Evolutionary conservation across 2,888 invertebrate genomes (phyloP).

Genomic region (Callimorpha dominula): DNA sequence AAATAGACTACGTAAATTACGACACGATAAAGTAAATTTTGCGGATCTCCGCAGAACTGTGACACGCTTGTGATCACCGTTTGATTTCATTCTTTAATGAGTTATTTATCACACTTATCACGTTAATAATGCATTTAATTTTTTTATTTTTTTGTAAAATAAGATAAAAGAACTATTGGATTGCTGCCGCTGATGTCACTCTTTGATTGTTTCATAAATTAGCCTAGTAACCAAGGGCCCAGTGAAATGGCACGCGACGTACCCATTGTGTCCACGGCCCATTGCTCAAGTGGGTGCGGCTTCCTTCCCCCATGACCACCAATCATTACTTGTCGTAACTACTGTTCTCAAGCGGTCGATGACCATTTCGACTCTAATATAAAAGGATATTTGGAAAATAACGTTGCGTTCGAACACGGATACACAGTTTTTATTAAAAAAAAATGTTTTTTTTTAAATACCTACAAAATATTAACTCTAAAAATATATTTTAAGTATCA

Average conservation of each 20-base stretch:
- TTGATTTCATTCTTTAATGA: too few relatives aligned
- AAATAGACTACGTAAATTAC: too few relatives aligned
- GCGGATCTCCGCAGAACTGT: too few relatives aligned
- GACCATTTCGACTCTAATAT: constrained; percentile 7
- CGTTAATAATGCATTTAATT: neutral
- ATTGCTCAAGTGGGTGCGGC: constrained; percentile 60
- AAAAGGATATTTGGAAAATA: constrained; percentile 10
- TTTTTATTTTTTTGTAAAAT: too few relatives aligned
- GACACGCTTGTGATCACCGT: too few relatives aligned
- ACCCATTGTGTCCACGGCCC: constrained; percentile 66
- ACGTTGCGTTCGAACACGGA: neutral
- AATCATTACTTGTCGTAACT: constrained; percentile 18
- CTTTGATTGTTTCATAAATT: constrained; percentile 10
- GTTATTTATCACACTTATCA: too few relatives aligned
- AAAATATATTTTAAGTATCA: too few relatives aligned
- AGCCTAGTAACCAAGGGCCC: constrained; percentile 19
- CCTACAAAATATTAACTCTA: too few relatives aligned
- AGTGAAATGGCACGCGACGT: constrained; percentile 36
- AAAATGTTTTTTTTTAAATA: too few relatives aligned
- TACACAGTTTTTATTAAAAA: neutral
- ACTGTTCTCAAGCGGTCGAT: constrained; percentile 14
- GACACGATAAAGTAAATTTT: too few relatives aligned
- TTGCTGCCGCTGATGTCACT: neutral
- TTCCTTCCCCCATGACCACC: constrained; percentile 59
- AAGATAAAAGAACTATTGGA: neutral